Percentiles rank a stretch among this genome's conserved stretches.
Evolutionary conservation across 2,888 invertebrate genomes (phyloP).

Genomic region (Leptogaster cylindrica): DNA sequence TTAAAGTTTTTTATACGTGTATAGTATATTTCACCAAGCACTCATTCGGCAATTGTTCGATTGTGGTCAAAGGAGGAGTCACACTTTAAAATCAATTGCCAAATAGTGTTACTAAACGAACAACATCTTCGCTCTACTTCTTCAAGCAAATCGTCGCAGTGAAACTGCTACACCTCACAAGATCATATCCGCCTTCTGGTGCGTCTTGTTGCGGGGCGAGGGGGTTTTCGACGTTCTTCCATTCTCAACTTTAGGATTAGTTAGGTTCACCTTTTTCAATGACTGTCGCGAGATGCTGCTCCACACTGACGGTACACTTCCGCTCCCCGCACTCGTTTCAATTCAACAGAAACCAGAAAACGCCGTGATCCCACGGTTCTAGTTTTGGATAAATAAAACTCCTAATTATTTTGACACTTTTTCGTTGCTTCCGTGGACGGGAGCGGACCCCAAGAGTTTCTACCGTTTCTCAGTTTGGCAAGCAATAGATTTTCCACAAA

Average conservation of each 20-base stretch:
- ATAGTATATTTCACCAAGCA: not conserved
- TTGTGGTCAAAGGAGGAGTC: not conserved
- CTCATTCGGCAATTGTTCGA: not conserved
- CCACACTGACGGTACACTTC: not conserved
- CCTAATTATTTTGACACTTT: conserved; percentile 28
- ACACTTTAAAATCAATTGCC: conserved; percentile 15
- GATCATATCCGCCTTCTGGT: conserved; percentile 29
- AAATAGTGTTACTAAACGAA: conserved; percentile 27
- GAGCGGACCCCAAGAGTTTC: conserved; percentile 12
- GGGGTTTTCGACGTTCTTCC: conserved; percentile 12
- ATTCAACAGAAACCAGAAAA: conserved; percentile 2
- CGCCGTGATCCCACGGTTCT: not conserved
- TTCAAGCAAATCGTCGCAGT: conserved; percentile 31
- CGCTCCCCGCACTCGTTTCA: conserved; percentile 2
- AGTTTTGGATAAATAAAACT: conserved; percentile 11
- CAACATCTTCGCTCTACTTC: conserved; percentile 33
- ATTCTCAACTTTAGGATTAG: conserved; percentile 25
- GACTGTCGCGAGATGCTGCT: not conserved
- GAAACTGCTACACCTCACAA: conserved; percentile 10
- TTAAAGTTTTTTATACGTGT: conserved; percentile 3
- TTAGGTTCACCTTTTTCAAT: conserved; percentile 21
- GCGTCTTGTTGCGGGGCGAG: conserved; percentile 25
- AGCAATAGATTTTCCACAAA: too few relatives aligned
- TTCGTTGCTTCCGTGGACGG: conserved; percentile 17
- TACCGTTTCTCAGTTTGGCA: too few relatives aligned